These are phyloP conservation scores for Epinotia demarniana DNA, from an alignment of 2,888 invertebrate genomes.

Conservation along the genomic window DNA sequence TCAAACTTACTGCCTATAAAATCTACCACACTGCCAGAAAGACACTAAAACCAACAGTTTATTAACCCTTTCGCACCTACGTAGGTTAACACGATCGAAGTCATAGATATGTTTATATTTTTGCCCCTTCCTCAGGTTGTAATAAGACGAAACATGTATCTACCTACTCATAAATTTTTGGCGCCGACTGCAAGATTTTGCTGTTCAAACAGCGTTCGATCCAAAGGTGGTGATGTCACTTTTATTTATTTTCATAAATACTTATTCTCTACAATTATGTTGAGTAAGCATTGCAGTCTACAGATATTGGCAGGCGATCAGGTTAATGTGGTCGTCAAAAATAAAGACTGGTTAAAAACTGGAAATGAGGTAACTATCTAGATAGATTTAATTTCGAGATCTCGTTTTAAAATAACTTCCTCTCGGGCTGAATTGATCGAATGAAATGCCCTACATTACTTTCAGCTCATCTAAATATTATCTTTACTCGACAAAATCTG, in stretches of 20 bases:
- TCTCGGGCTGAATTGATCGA: neutral
- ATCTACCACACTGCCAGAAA: slow-evolving; percentile 1
- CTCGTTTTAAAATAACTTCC: neutral
- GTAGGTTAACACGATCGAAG: neutral
- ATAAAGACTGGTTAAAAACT: no score
- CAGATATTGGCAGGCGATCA: no score
- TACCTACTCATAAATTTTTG: no score
- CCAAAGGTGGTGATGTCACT: no score
- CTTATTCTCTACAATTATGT: no score
- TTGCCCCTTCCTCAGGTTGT: no score
- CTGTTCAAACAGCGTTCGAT: no score
- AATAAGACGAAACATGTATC: neutral
- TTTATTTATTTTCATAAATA: no score
- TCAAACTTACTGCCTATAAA: neutral
- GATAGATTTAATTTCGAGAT: no score
- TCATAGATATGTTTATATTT: neutral
- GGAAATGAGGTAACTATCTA: no score
- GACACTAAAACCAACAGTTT: neutral
- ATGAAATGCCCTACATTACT: slow-evolving; percentile 8
- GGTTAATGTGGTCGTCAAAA: no score
- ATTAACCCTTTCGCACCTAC: neutral
- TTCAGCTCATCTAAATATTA: slow-evolving; percentile 11
- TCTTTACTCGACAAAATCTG: slow-evolving; percentile 13
- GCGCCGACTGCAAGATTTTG: neutral
- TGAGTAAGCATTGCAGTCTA: no score